phyloP scores from a whole-genome alignment of 2,113 vertebrate species.

The Sturnira hondurensis region DNA sequence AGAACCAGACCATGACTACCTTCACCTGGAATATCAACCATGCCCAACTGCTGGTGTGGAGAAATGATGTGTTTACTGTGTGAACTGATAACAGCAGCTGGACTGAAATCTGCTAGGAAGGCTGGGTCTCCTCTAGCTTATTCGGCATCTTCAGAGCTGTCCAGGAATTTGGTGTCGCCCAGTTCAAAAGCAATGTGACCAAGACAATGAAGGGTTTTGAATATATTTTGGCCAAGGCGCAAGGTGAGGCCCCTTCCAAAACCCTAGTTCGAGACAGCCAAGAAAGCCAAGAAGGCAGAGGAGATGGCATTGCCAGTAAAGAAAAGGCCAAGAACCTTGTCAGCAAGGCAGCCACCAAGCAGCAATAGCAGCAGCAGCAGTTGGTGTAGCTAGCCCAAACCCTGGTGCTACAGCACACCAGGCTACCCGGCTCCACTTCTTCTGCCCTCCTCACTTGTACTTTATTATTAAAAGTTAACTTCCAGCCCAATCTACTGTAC shows the following conservation, averaged over 20 bases:
- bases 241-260: slow-evolving; percentile 94
- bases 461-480: slow-evolving; percentile 53
- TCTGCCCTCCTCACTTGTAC: background rate
- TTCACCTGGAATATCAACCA: slow-evolving; percentile 98
- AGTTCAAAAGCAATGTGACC: slow-evolving; percentile 95
- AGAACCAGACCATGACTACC: slow-evolving; percentile 93
- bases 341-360: slow-evolving; percentile 89
- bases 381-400: background rate
- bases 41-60: slow-evolving; percentile 92
- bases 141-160: slow-evolving; percentile 92
- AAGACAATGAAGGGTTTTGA: slow-evolving; percentile 97
- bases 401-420: background rate
- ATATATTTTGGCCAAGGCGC: slow-evolving; percentile 92
- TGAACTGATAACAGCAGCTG: slow-evolving; percentile 91
- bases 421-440: background rate
- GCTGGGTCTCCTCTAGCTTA: slow-evolving; percentile 93
- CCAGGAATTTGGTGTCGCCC: slow-evolving; percentile 97
- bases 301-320: slow-evolving; percentile 93
- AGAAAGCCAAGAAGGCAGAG: slow-evolving; percentile 90
- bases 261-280: slow-evolving; percentile 91
- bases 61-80: slow-evolving; percentile 90
- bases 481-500: background rate
- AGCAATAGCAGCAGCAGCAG: slow-evolving; percentile 88
- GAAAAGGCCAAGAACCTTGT: slow-evolving; percentile 95
- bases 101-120: slow-evolving; percentile 93